Evolutionary conservation across 1,140 invertebrate species (phyloP).

Genomic region (Chlorops oryzae): DNA sequence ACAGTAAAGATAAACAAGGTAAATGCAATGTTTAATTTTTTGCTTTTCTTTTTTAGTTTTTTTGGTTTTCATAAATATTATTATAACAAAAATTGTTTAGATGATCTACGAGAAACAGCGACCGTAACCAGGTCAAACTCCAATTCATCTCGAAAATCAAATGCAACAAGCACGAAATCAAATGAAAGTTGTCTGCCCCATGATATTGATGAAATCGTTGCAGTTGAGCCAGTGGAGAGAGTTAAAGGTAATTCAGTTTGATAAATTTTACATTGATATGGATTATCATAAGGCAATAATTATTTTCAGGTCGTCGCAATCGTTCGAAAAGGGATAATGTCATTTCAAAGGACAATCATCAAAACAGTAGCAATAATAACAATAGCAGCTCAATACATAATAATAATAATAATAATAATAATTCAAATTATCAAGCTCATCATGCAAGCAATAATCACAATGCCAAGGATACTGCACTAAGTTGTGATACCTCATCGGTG

Average conservation of each 20-base stretch:
- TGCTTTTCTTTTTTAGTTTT: no score
- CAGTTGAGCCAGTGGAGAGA: slow-evolving; percentile 31
- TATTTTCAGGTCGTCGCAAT: slow-evolving; percentile 37
- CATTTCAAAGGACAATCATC: slow-evolving; percentile 46
- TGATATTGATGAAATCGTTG: slow-evolving; percentile 29
- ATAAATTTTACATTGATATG: neutral
- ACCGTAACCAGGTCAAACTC: no score
- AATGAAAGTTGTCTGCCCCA: no score
- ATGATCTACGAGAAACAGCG: no score
- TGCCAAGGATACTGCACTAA: slow-evolving; percentile 11
- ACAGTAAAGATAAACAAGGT: no score
- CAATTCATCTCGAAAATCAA: no score
- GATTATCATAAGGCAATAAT: neutral
- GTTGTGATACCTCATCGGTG: slow-evolving; percentile 33
- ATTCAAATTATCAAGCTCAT: slow-evolving; percentile 8
- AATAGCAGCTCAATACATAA: slow-evolving; percentile 20
- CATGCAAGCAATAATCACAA: neutral
- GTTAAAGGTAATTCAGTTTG: slow-evolving; percentile 25
- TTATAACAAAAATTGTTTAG: no score
- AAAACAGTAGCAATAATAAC: slow-evolving; percentile 23
- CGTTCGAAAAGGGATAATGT: slow-evolving; percentile 42
- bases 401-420: slow-evolving; percentile 21
- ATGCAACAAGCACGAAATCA: no score
- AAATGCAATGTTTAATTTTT: no score
- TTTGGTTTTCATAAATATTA: no score